Evolutionary conservation across 2,888 invertebrate species (phyloP).

Genomic region (Kryphioiulus occultus): DNA sequence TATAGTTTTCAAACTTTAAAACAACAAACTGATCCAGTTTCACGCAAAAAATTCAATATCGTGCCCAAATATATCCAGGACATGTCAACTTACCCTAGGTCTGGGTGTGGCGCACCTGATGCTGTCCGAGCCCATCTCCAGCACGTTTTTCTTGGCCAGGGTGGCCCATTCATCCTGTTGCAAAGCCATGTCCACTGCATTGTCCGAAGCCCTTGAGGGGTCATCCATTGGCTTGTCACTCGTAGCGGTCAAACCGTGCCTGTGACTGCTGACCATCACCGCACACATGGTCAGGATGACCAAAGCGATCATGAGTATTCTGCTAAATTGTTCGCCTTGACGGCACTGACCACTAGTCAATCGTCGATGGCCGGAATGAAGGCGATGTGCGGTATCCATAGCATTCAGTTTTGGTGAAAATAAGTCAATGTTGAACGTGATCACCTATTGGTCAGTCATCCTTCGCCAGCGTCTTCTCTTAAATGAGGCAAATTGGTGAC

Average conservation of each 20-base stretch:
- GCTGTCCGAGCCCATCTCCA: slow-evolving; percentile 45
- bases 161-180: slow-evolving; percentile 46
- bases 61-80: background rate
- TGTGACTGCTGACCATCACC: background rate
- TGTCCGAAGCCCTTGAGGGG: background rate
- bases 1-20: background rate
- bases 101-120: slow-evolving; percentile 49
- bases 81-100: slow-evolving; percentile 33
- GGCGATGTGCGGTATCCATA: background rate
- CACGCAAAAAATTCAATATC: background rate
- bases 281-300: background rate
- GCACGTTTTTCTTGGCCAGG: slow-evolving; percentile 42
- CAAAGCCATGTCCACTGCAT: background rate
- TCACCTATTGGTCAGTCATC: background rate
- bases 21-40: background rate
- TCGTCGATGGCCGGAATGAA: background rate
- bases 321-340: background rate
- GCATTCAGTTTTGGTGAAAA: background rate
- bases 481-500: background rate
- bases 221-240: background rate
- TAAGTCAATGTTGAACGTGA: background rate
- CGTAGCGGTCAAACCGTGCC: background rate
- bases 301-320: background rate
- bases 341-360: background rate
- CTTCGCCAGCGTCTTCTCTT: background rate